Evolutionary conservation across 2,113 vertebrate genomes (phyloP).

Genomic region (Dromiciops gliroides): DNA sequence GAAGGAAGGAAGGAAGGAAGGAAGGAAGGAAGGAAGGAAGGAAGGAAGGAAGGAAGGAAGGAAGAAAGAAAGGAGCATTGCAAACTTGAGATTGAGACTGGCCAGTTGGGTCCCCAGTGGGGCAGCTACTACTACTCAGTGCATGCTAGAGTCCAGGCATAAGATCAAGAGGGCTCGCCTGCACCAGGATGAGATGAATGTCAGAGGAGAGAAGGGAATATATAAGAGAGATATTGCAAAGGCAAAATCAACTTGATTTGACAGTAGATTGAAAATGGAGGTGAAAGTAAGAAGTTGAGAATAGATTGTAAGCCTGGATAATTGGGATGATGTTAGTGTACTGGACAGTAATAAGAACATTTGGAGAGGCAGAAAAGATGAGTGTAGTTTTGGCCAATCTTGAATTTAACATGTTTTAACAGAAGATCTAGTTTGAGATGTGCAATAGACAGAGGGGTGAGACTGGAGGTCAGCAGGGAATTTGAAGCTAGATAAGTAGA

Average conservation of each 20-base stretch:
- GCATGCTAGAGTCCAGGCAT: not conserved
- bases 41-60: too few species aligned
- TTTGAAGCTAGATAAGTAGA: not conserved
- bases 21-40: too few species aligned
- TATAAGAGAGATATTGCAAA: not conserved
- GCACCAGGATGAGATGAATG: not conserved
- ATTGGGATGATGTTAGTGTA: not conserved
- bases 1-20: too few species aligned
- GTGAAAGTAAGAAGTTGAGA: not conserved
- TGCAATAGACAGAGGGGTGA: not conserved
- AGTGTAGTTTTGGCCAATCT: not conserved
- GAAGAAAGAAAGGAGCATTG: too few species aligned
- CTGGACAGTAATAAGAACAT: not conserved
- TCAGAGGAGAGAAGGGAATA: not conserved
- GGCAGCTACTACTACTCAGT: too few species aligned
- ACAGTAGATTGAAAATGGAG: not conserved
- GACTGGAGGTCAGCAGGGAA: not conserved
- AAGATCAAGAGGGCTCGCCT: not conserved
- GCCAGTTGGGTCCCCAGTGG: too few species aligned
- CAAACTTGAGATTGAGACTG: too few species aligned
- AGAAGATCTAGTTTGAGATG: not conserved
- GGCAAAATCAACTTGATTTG: not conserved
- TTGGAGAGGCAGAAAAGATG: not conserved
- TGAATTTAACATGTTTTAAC: not conserved
- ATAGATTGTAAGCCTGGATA: not conserved